Evolutionary conservation across 2,888 invertebrate genomes (phyloP).

Genomic region (Cenopis cana): DNA sequence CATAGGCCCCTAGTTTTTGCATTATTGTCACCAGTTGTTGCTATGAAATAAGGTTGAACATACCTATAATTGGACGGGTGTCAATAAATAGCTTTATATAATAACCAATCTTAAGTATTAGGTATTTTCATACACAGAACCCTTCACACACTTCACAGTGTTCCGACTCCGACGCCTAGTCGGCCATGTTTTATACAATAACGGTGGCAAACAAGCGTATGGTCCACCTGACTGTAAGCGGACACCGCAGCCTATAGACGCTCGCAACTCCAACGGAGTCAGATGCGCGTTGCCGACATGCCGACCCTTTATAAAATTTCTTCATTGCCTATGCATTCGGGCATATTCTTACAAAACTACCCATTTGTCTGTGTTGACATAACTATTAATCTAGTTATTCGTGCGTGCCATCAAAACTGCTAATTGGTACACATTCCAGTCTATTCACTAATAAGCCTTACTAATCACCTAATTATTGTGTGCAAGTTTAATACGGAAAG

Average conservation of each 20-base stretch:
- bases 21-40: too few relatives aligned
- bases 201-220: too few relatives aligned
- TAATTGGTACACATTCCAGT: slow-evolving; percentile 6
- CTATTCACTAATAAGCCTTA: slow-evolving; percentile 13
- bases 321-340: too few relatives aligned
- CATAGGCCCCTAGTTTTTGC: too few relatives aligned
- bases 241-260: too few relatives aligned
- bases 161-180: neutral
- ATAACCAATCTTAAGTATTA: neutral
- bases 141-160: too few relatives aligned
- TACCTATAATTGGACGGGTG: neutral
- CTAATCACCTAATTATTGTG: slow-evolving; percentile 13
- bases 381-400: slow-evolving; percentile 11
- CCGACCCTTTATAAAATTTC: too few relatives aligned
- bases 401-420: slow-evolving; percentile 13
- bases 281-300: too few relatives aligned
- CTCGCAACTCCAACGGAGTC: too few relatives aligned
- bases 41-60: neutral
- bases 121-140: neutral
- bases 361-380: slow-evolving; percentile 20
- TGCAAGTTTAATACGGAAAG: slow-evolving; percentile 17
- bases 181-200: too few relatives aligned
- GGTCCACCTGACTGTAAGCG: too few relatives aligned
- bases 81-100: neutral
- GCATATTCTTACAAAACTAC: slow-evolving; percentile 19